These are phyloP conservation scores for Thalassarche chlororhynchos DNA, from an alignment of 2,113 vertebrate genomes.

Conservation along the genomic window DNA sequence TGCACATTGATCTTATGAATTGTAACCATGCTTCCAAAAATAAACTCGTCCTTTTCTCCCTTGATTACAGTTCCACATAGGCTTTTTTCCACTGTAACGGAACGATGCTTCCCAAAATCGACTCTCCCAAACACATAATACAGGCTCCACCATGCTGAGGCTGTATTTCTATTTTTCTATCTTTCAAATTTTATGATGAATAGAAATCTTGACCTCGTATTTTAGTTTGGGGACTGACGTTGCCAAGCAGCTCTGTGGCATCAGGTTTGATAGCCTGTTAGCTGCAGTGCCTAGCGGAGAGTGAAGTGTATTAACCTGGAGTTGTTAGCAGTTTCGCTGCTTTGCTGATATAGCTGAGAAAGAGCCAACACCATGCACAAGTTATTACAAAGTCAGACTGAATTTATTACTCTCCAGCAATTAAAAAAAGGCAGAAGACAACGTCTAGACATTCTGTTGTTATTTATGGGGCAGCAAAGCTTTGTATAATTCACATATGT, in stretches of 20 bases:
- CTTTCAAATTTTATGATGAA: neutral
- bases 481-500: neutral
- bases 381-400: conserved; percentile 64
- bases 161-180: neutral
- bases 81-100: neutral
- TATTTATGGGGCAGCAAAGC: conserved; percentile 15
- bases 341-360: neutral
- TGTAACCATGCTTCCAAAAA: neutral
- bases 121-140: neutral
- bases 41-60: neutral
- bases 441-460: conserved; percentile 16
- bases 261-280: neutral
- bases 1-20: neutral
- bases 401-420: conserved; percentile 67
- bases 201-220: neutral
- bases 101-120: neutral
- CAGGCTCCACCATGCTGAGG: too few relatives aligned
- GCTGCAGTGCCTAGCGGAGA: neutral
- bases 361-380: conserved; percentile 23
- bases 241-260: neutral
- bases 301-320: neutral
- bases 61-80: rapidly evolving
- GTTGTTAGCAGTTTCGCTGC: rapidly evolving
- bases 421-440: conserved; percentile 52
- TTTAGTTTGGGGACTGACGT: neutral